A percentile compares a stretch with the other conserved stretches of the same genome.
Evolutionary conservation across 37 sponge, comb jelly and placozoan genomes (phyloP).

Genomic region (Haliclona indistincta): DNA sequence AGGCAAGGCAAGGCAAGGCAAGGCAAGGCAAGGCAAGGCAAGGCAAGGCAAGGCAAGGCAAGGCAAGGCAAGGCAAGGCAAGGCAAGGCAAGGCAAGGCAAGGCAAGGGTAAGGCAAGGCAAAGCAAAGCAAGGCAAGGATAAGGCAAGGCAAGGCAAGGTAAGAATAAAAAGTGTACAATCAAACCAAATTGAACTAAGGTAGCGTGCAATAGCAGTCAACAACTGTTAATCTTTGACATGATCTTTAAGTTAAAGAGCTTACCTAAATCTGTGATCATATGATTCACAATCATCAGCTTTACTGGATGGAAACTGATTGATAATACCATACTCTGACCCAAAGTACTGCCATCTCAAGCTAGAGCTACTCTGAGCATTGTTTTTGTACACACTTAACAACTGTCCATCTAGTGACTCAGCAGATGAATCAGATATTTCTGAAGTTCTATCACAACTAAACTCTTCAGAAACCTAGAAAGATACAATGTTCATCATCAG

Average conservation of each 20-base stretch:
- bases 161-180: no score
- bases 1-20: no score
- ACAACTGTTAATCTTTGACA: no score
- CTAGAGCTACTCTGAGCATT: constrained; percentile 1
- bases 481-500: background rate
- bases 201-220: no score
- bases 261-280: constrained; percentile 51
- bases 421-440: background rate
- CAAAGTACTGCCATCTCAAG: constrained; percentile 55
- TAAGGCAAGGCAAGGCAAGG: no score
- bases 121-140: no score
- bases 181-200: background rate
- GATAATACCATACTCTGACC: constrained; percentile 31
- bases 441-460: constrained; percentile 23
- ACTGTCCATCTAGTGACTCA: constrained; percentile 14
- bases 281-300: constrained; percentile 6
- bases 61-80: no score
- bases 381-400: background rate
- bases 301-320: constrained; percentile 22
- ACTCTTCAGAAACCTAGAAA: constrained; percentile 3
- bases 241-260: no score
- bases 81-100: no score
- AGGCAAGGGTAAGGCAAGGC: no score
- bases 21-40: no score
- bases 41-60: no score